phyloP scores from a whole-genome alignment of 2,113 vertebrate species.

The Fregata magnificens region DNA sequence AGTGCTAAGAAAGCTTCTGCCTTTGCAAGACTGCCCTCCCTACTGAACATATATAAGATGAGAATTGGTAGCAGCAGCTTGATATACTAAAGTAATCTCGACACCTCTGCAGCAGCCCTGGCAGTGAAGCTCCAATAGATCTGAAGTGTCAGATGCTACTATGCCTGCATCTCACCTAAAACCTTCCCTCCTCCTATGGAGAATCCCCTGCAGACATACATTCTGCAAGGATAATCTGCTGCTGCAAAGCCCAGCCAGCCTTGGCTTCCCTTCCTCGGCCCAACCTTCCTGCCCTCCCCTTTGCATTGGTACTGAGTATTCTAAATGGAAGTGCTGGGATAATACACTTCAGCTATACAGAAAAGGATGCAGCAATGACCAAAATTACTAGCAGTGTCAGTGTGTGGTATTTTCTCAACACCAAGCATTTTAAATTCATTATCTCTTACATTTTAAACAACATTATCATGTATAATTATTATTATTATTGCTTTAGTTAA shows the following conservation, averaged over 20 bases:
- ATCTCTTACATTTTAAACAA: neutral
- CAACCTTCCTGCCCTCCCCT: neutral
- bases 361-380: neutral
- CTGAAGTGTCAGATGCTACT: neutral
- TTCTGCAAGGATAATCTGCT: neutral
- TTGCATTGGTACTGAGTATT: accelerated
- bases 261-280: neutral
- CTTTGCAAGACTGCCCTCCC: neutral
- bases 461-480: neutral
- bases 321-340: neutral
- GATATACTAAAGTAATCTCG: accelerated
- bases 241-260: neutral
- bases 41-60: accelerated
- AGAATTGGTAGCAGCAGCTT: neutral
- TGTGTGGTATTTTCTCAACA: neutral
- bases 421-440: neutral
- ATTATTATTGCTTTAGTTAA: slow-evolving; percentile 22
- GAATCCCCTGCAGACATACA: too few species aligned
- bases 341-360: too few species aligned
- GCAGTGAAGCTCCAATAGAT: neutral
- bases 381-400: neutral
- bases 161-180: neutral
- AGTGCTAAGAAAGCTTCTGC: neutral
- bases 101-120: neutral
- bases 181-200: neutral